A percentile compares a stretch with the other conserved stretches of the same genome.
Evolutionary conservation across 2,113 vertebrate genomes (phyloP).

Genomic region (Zapus hudsonius): DNA sequence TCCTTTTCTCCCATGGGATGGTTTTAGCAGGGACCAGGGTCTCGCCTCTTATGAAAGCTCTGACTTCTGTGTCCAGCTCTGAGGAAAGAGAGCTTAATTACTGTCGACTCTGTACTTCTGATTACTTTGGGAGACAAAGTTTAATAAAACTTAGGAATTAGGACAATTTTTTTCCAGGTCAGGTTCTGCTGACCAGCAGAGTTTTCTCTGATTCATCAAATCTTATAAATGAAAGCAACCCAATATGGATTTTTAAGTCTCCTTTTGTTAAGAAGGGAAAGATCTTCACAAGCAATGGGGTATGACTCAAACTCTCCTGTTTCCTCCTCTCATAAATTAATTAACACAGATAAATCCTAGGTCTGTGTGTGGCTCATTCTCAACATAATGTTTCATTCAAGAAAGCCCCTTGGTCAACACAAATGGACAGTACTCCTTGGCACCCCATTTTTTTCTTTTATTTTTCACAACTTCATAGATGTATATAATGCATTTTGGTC

Average conservation of each 20-base stretch:
- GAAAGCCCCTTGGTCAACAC: not conserved
- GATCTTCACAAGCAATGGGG: not conserved
- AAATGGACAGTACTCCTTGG: not conserved
- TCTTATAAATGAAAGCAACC: conserved; percentile 7
- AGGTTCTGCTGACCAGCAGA: conserved; percentile 59
- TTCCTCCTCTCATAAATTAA: not conserved
- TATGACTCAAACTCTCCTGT: not conserved
- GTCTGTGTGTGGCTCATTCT: not conserved
- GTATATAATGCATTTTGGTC: too few species aligned
- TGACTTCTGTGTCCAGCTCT: conserved; percentile 26
- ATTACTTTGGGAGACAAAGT: conserved; percentile 49
- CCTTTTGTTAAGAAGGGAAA: conserved; percentile 31
- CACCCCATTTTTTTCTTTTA: not conserved
- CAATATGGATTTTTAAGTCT: not conserved
- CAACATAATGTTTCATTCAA: not conserved
- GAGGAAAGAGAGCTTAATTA: conserved; percentile 25
- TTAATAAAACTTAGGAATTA: conserved; percentile 69
- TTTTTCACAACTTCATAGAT: too few species aligned
- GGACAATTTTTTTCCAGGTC: conserved; percentile 46
- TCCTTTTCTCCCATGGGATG: rapidly evolving
- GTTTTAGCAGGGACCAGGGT: not conserved
- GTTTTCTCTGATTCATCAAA: conserved; percentile 61
- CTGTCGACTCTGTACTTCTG: not conserved
- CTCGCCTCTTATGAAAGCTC: not conserved
- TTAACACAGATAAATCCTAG: not conserved